Evolutionary conservation across 2,888 invertebrate genomes (phyloP), one percentile per base, ranked within the genome.

Genomic region (Pecten maximus): DNA sequence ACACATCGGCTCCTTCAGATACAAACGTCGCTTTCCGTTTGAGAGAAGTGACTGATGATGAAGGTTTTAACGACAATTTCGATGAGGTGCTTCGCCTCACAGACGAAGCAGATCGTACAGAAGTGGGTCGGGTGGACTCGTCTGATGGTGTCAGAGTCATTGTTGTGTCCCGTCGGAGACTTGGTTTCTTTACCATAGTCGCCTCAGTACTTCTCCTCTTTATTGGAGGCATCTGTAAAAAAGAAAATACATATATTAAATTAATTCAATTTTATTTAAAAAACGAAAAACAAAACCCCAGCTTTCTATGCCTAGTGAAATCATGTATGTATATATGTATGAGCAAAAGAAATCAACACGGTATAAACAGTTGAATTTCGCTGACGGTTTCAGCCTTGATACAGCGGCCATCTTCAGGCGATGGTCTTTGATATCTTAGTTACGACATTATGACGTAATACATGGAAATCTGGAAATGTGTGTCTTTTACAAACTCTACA

Each of bases 21-120:
- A 74, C 60, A 12, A 90, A 39, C 15, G 88, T 54, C 19, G 86
- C 90, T 88, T 90, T 90, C 23, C 86, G 87, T 6, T 74, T 88
- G 6, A 88, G 16, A 15, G 88, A 74, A 23, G 87, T 44, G 15
- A 40, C 23, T 39, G 87, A 88, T 2, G 48, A 40, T 19, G 87
- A 28, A 0, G 88, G 40, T 40, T 48, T 28, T 86, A 40, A 19
- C 12, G 74, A 23, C 40, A 54, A 88, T 39, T 39, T 44, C 16
- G 89, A 87, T 19, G 35, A 87, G n/a, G 87, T 54, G n/a, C 19
- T 54, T 0, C 54, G 54, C 54, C 54, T 54, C 23, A n/a, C 19
- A 2, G 89, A 74, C 40, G 40, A 2, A 0, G 74, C 40, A n/a
- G 86, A 87, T 3, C n/a, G 23, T 28, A 44, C 2, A 10, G 89